phyloP scores from a whole-genome alignment of 2,888 invertebrate species.

The Girardia tigrina region DNA sequence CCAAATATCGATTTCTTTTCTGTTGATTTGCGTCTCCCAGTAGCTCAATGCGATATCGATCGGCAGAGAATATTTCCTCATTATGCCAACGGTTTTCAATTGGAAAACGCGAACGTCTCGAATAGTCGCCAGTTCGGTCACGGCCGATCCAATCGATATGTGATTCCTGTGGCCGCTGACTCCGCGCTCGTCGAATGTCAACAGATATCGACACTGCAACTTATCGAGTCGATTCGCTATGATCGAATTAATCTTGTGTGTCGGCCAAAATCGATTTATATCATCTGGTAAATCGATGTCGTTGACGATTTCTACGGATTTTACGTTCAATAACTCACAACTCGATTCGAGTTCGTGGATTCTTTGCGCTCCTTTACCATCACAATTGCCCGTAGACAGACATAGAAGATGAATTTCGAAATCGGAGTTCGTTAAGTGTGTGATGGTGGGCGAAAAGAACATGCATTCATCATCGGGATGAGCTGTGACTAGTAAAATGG shows the following conservation, averaged over 20 bases:
- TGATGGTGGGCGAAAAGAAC: slow-evolving; percentile 74
- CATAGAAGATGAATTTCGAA: slow-evolving; percentile 52
- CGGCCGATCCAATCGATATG: slow-evolving; percentile 46
- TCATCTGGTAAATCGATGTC: slow-evolving; percentile 30
- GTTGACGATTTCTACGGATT: slow-evolving; percentile 40
- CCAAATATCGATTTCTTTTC: neutral
- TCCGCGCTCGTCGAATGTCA: slow-evolving; percentile 84
- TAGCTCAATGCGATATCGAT: neutral
- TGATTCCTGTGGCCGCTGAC: slow-evolving; percentile 86
- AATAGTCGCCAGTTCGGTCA: slow-evolving; percentile 40
- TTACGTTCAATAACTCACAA: slow-evolving; percentile 66
- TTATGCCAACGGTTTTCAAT: slow-evolving; percentile 24
- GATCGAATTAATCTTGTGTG: slow-evolving; percentile 56
- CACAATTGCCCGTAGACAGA: slow-evolving; percentile 52
- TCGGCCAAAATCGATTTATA: slow-evolving; percentile 14
- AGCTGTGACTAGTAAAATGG: slow-evolving; percentile 66
- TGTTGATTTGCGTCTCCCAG: neutral
- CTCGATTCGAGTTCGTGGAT: slow-evolving; percentile 69
- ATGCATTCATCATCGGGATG: slow-evolving; percentile 98
- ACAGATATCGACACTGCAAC: slow-evolving; percentile 54
- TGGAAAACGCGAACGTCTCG: neutral
- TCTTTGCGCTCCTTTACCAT: slow-evolving; percentile 58
- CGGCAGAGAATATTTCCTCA: slow-evolving; percentile 29
- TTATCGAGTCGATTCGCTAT: slow-evolving; percentile 61
- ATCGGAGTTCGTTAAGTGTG: slow-evolving; percentile 52